These are phyloP conservation scores for Calameuta pallipes DNA, from an alignment of 2,888 invertebrate species.

Conservation along the genomic window DNA sequence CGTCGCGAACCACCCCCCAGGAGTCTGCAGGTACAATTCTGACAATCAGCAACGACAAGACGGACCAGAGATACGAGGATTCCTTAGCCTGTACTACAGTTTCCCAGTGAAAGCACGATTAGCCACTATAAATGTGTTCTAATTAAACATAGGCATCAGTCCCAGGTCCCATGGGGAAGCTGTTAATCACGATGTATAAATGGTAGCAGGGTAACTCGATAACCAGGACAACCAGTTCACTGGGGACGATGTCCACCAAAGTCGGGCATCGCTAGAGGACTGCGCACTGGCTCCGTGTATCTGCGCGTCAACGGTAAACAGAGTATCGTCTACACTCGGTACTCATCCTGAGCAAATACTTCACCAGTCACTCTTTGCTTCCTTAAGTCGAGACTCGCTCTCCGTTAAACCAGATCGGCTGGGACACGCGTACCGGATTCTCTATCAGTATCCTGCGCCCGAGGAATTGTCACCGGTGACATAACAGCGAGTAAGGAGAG, in stretches of 20 bases:
- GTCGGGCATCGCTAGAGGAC: neutral
- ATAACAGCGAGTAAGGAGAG: constrained; percentile 33
- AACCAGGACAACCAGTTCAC: neutral
- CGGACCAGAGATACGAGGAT: neutral
- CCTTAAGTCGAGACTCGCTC: neutral
- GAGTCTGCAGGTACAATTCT: neutral
- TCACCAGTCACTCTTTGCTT: neutral
- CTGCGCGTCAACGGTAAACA: neutral
- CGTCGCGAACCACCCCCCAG: neutral
- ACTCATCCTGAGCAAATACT: neutral
- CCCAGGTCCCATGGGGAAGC: neutral
- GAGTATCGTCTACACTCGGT: neutral
- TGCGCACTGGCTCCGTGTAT: neutral
- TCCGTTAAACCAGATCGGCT: neutral
- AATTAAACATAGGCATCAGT: neutral
- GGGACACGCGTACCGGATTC: neutral
- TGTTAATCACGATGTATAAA: neutral
- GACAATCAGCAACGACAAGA: neutral
- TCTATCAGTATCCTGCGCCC: neutral
- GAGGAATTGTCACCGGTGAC: constrained; percentile 43
- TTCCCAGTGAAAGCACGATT: neutral
- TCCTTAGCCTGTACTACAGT: neutral
- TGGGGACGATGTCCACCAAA: neutral
- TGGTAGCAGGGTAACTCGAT: neutral
- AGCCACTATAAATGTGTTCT: neutral